Percentiles rank a stretch among this genome's conserved stretches.
Evolutionary conservation across 2,797 vertebrate genomes (phyloP).

Genomic region (Enteromius radiatus): DNA sequence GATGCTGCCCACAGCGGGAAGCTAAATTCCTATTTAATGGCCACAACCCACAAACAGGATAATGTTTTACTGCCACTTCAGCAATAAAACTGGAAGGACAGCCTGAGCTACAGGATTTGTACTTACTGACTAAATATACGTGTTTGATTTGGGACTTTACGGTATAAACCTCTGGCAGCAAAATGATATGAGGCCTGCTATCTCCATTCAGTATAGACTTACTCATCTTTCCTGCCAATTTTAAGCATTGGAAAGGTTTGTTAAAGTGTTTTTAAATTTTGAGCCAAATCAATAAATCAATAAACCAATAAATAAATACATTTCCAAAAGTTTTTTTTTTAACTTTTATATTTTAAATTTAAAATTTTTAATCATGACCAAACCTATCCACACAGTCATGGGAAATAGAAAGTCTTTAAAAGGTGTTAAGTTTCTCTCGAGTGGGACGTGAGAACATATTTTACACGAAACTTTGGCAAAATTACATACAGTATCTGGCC

Average conservation of each 20-base stretch:
- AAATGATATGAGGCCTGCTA: not conserved
- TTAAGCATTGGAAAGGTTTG: not conserved
- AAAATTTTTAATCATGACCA: not conserved
- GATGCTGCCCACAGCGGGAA: constrained; percentile 25
- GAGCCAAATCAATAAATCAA: not conserved
- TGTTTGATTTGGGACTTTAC: constrained; percentile 10
- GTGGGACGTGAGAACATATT: not conserved
- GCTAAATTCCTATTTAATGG: constrained; percentile 57
- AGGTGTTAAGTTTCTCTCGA: not conserved
- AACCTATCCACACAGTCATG: not conserved
- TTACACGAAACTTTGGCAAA: not conserved
- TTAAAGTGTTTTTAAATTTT: not conserved
- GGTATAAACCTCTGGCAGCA: not conserved
- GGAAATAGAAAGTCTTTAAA: not conserved
- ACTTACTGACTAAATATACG: constrained; percentile 24
- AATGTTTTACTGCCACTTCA: constrained; percentile 26
- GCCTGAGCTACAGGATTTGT: constrained; percentile 35
- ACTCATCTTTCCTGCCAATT: not conserved
- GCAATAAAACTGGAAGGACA: constrained; percentile 20
- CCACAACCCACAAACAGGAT: constrained; percentile 19
- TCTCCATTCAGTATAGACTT: not conserved
- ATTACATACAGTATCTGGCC: constrained; percentile 10
- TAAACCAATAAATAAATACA: too few relatives aligned
- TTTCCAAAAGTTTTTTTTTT: not conserved
- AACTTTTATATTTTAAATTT: not conserved